Base-by-base conservation (phyloP, 2,888 invertebrate species). In the Branchipolynoe longqiensis region DNA sequence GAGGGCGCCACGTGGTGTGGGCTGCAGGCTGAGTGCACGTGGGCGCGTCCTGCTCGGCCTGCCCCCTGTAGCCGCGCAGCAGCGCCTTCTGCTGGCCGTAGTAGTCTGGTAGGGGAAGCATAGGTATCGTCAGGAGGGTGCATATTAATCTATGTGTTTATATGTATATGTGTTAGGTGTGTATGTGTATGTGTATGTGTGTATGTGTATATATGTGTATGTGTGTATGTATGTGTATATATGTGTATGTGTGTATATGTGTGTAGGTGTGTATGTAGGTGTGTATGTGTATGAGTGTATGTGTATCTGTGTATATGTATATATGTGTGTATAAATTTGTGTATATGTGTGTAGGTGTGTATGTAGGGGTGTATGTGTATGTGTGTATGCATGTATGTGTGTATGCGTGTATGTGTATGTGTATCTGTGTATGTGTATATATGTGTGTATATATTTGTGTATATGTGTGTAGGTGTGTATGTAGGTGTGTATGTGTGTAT, bases 41-140 rank as follows among this genome's bases (percentile, higher is more conserved):
- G n/a, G 18, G 22, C 22, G 56, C 25, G 56, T 22, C 25, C n/a
- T 56, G 22, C 25, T 56, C 31, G 33, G 38, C 14, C 36, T 38
- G 33, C 38, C 38, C 38, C 69, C 18, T n/a, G 69, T 18, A 33
- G 36, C 33, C 38, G 69, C 69, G 36, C 33, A 18, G 69, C 69
- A 69, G 8, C 18, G 38, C 69, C 38, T 69, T 69, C n/a, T 69
- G 69, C 69, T 69, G 69, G 38, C 36, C 12, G 38, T 38, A 69
- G 69, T 38, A 69, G 36, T 69, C 69, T 69, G 38, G 12, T n/a
- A n/a, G 25, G 48, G 48, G 18, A 48, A 12, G 48, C 8, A 48
- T 48, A 48, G 8, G 48, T 18, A 48, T 12, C 18, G 48, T 48
- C 18, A 48, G 48, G 48, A 48, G 18, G 48, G 48, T 48, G 48